Conservation (phyloP, 2,888 invertebrate species). For the Pachymerium ferrugineum region DNA sequence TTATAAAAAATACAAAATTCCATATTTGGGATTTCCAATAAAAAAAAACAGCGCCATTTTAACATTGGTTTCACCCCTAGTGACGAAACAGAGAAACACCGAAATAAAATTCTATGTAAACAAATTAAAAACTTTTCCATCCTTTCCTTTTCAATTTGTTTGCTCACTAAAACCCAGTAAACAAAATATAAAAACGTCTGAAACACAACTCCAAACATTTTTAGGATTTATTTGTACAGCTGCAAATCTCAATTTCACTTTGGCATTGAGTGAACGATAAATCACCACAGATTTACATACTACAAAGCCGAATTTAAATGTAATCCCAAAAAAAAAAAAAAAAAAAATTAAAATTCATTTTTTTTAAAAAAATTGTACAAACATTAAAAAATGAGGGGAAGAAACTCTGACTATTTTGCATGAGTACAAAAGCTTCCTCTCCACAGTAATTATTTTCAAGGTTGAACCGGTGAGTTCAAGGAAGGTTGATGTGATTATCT, state of each 20-base stretch:
- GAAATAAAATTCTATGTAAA: too few relatives aligned
- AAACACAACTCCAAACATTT: background rate
- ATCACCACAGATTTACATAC: too few relatives aligned
- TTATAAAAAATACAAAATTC: too few relatives aligned
- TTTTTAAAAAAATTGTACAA: background rate
- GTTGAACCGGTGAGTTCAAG: background rate
- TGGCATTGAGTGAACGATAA: too few relatives aligned
- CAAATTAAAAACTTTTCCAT: too few relatives aligned
- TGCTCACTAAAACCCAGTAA: background rate
- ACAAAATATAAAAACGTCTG: background rate
- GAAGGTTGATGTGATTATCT: slow-evolving; percentile 7
- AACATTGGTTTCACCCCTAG: too few relatives aligned
- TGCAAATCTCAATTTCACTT: background rate
- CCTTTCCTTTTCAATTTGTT: background rate
- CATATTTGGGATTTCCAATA: too few relatives aligned
- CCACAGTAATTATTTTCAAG: background rate
- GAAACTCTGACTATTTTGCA: background rate
- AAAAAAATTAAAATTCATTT: background rate
- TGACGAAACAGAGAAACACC: too few relatives aligned
- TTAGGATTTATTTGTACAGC: background rate
- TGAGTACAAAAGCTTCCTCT: background rate
- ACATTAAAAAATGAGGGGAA: background rate
- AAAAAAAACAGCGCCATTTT: too few relatives aligned
- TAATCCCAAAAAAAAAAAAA: background rate
- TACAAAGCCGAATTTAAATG: too few relatives aligned